phyloP scores from a whole-genome alignment of 2,113 vertebrate genomes.

The Serinus canaria region DNA sequence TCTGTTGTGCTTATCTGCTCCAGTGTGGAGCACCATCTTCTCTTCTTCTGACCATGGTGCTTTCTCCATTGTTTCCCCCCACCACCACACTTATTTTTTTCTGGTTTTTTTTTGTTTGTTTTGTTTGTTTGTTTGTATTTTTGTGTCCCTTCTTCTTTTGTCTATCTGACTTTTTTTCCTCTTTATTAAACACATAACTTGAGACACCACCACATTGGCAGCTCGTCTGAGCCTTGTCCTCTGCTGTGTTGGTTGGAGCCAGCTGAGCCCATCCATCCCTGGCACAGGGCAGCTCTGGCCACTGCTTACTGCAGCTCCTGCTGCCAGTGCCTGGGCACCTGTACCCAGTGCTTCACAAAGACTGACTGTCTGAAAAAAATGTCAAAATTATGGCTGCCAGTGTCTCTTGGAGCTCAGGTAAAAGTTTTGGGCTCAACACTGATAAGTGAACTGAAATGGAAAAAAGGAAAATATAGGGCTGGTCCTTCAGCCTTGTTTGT shows the following conservation, averaged over 20 bases:
- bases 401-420: neutral
- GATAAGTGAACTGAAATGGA: neutral
- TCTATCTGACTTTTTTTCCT: accelerated
- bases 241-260: accelerated
- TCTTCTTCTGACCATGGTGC: neutral
- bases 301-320: accelerated
- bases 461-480: neutral
- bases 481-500: accelerated
- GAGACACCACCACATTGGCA: accelerated
- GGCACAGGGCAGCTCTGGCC: accelerated
- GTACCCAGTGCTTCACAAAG: neutral
- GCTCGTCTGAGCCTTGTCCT: neutral
- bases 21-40: neutral
- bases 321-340: accelerated
- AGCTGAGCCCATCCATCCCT: accelerated
- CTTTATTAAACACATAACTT: accelerated
- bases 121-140: too few relatives aligned
- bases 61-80: neutral
- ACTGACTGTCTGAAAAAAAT: neutral
- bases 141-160: neutral
- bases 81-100: too few relatives aligned
- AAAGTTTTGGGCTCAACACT: neutral
- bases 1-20: neutral
- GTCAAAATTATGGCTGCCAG: neutral
- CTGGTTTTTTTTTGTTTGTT: too few relatives aligned